phyloP scores from a whole-genome alignment of 2,797 vertebrate species.

The Poeciliopsis gracilis region DNA sequence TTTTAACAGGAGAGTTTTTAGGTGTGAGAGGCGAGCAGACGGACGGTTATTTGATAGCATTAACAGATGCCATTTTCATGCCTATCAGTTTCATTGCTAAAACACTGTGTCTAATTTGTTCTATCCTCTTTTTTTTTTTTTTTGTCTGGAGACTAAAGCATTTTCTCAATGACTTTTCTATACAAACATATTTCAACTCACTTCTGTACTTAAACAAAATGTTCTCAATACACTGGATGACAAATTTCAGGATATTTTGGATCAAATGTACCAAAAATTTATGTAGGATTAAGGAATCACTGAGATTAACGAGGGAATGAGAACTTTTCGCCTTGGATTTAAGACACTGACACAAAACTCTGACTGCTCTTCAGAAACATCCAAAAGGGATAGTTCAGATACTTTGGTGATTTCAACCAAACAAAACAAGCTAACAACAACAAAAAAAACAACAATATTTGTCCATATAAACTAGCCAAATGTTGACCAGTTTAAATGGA shows the following conservation, averaged over 20 bases:
- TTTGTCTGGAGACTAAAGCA: slow-evolving; percentile 5
- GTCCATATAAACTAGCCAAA: no score
- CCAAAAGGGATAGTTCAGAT: background rate
- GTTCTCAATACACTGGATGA: slow-evolving; percentile 1
- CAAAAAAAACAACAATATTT: background rate
- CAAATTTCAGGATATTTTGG: slow-evolving; percentile 43
- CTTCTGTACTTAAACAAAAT: slow-evolving; percentile 20
- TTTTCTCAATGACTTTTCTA: slow-evolving; percentile 27
- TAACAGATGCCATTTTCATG: slow-evolving; percentile 34
- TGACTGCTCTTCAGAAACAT: background rate
- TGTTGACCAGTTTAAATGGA: no score
- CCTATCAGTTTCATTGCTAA: slow-evolving; percentile 29
- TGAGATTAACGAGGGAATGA: background rate
- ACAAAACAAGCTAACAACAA: background rate
- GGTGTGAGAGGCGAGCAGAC: slow-evolving; percentile 34
- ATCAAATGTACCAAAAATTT: slow-evolving; percentile 32
- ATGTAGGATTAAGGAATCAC: slow-evolving; percentile 23
- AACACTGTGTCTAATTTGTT: slow-evolving; percentile 30
- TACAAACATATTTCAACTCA: slow-evolving; percentile 3
- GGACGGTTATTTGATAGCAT: slow-evolving; percentile 33
- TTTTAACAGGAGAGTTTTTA: slow-evolving; percentile 47
- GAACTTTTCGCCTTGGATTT: background rate
- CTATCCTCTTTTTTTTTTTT: slow-evolving; percentile 41
- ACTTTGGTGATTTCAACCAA: background rate
- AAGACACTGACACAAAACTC: background rate